Conservation (phyloP, 2,888 invertebrate species). For the Drosophila kokeensis region DNA sequence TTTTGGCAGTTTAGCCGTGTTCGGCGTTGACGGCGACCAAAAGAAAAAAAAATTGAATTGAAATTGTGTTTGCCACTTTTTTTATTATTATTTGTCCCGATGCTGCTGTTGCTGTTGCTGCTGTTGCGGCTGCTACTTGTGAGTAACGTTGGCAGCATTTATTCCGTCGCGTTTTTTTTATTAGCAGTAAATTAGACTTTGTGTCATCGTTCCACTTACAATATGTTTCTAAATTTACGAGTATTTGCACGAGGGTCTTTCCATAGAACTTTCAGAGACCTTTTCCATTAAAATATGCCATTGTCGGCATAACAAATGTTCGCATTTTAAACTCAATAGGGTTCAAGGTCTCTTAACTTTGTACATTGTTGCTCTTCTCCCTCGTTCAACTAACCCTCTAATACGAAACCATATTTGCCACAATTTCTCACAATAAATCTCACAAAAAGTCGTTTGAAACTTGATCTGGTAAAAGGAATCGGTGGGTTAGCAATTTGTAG, state of each 20-base stretch:
- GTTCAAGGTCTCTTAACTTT: not conserved
- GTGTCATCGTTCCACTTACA: conserved; percentile 52
- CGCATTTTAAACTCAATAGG: not conserved
- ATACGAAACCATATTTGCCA: not conserved
- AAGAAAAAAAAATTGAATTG: conserved; percentile 33
- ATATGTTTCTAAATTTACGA: conserved; percentile 41
- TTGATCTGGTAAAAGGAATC: not conserved
- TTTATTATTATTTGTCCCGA: conserved; percentile 30
- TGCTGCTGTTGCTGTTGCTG: conserved; percentile 4
- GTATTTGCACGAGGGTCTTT: conserved; percentile 26
- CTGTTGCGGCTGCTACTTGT: conserved; percentile 1
- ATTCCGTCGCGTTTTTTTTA: conserved; percentile 51
- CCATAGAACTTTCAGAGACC: conserved; percentile 3
- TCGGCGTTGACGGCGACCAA: conserved; percentile 11
- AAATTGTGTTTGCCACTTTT: conserved; percentile 32
- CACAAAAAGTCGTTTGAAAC: not conserved
- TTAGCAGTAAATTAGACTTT: conserved; percentile 66
- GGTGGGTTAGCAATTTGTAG: not conserved
- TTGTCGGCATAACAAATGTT: not conserved
- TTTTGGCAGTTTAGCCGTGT: conserved; percentile 48
- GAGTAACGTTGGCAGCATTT: conserved; percentile 29
- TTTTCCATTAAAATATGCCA: not conserved
- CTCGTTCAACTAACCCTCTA: not conserved
- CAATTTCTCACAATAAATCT: not conserved
- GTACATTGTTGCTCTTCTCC: not conserved